Conservation (phyloP, 2,797 vertebrate species). For the Sebastes iracundus region DNA sequence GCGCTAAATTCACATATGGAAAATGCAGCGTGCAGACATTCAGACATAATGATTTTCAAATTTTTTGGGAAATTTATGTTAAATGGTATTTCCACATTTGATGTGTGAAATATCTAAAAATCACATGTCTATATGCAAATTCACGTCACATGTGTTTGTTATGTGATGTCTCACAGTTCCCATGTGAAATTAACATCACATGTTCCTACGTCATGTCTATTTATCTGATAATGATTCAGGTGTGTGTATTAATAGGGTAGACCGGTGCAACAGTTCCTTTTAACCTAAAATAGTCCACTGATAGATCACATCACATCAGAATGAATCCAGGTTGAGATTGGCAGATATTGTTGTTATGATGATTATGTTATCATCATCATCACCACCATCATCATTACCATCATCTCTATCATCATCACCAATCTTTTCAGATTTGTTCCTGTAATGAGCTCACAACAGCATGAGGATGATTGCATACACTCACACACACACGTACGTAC, state of each 20-base stretch:
- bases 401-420: constrained; percentile 63
- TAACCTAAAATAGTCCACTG: background rate
- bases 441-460: constrained; percentile 70
- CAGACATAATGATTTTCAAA: no score
- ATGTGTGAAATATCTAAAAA: no score
- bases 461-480: constrained; percentile 58
- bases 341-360: constrained; percentile 45
- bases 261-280: background rate
- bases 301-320: background rate
- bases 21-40: no score
- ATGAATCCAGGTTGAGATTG: constrained; percentile 27
- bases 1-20: no score
- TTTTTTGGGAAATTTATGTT: no score
- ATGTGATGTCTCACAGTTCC: no score
- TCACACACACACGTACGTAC: background rate
- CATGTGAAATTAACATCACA: no score
- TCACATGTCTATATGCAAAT: no score
- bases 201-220: no score
- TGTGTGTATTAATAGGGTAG: background rate
- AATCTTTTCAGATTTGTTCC: constrained; percentile 60
- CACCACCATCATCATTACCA: constrained; percentile 48
- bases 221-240: background rate
- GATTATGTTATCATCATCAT: constrained; percentile 57
- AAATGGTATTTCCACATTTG: no score
- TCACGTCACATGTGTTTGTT: no score